Conservation (phyloP, 2,113 vertebrate species). For the Gambusia holbrooki region DNA sequence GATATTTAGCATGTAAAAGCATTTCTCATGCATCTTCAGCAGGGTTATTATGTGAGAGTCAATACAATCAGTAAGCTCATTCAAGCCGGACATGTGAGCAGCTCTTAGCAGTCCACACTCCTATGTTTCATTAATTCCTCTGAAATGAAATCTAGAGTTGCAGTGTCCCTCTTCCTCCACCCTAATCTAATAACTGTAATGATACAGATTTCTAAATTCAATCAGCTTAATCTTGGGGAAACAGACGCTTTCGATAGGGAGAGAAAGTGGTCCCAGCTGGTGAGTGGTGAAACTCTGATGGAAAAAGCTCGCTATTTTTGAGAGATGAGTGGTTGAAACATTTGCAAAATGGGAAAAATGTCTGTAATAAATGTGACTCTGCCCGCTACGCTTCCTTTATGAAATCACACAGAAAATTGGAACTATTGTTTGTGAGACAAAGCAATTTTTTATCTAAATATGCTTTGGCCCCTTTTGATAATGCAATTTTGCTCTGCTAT, state of each 20-base stretch:
- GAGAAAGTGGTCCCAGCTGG: slow-evolving; percentile 57
- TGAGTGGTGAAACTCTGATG: slow-evolving; percentile 44
- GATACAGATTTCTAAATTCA: slow-evolving; percentile 75
- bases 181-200: slow-evolving; percentile 73
- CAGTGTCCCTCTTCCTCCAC: slow-evolving; percentile 44
- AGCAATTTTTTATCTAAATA: background rate
- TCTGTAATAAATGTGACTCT: slow-evolving; percentile 3
- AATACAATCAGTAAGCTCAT: slow-evolving; percentile 70
- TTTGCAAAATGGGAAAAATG: slow-evolving; percentile 15
- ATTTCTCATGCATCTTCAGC: slow-evolving; percentile 66
- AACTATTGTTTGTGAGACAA: background rate
- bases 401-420: background rate
- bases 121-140: slow-evolving; percentile 68
- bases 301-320: slow-evolving; percentile 34
- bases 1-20: slow-evolving; percentile 65
- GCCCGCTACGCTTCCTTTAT: background rate
- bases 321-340: slow-evolving; percentile 1
- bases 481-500: background rate
- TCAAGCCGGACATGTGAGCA: slow-evolving; percentile 66
- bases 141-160: slow-evolving; percentile 66
- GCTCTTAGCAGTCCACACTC: slow-evolving; percentile 53
- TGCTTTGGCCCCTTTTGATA: background rate
- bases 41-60: slow-evolving; percentile 72
- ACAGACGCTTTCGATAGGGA: slow-evolving; percentile 60
- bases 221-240: slow-evolving; percentile 69